Evolutionary conservation across 2,113 vertebrate species (phyloP).

Genomic region (Percopsis transmontana): DNA sequence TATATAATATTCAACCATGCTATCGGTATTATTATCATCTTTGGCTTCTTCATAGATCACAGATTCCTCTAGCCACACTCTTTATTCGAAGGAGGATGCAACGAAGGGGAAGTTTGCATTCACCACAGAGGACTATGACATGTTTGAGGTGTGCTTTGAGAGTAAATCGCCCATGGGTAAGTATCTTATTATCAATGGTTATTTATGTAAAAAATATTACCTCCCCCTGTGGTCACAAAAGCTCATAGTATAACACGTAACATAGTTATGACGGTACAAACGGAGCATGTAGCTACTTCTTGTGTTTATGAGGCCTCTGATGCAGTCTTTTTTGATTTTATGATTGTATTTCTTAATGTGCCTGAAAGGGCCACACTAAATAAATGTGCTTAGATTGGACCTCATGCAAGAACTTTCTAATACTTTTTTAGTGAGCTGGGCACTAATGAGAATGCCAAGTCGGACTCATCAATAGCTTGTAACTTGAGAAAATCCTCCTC

Average conservation of each 20-base stretch:
- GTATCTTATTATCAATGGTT: slow-evolving; percentile 29
- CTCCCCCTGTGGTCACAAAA: too few species aligned
- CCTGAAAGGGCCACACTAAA: too few species aligned
- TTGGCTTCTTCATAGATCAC: slow-evolving; percentile 85
- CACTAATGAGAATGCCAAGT: too few species aligned
- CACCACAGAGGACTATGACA: slow-evolving; percentile 98
- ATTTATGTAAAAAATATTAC: too few species aligned
- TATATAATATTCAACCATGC: background rate
- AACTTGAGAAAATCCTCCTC: too few species aligned
- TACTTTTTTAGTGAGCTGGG: too few species aligned
- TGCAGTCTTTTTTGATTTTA: background rate
- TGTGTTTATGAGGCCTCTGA: background rate
- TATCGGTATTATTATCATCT: background rate
- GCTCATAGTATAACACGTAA: too few species aligned
- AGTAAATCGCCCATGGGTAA: slow-evolving; percentile 94
- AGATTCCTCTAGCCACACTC: slow-evolving; percentile 93
- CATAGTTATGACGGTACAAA: too few species aligned
- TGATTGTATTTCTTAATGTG: background rate
- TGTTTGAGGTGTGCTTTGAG: slow-evolving; percentile 99
- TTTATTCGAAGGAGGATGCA: slow-evolving; percentile 97
- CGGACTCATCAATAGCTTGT: too few species aligned
- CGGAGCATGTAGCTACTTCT: too few species aligned
- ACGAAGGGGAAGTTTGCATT: slow-evolving; percentile 97
- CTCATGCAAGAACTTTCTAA: too few species aligned
- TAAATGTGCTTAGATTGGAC: too few species aligned